Percentiles rank a stretch among this genome's conserved stretches.
These are phyloP conservation scores for Metopia argyrocephala DNA, from an alignment of 2,888 invertebrate genomes.

Conservation along the genomic window DNA sequence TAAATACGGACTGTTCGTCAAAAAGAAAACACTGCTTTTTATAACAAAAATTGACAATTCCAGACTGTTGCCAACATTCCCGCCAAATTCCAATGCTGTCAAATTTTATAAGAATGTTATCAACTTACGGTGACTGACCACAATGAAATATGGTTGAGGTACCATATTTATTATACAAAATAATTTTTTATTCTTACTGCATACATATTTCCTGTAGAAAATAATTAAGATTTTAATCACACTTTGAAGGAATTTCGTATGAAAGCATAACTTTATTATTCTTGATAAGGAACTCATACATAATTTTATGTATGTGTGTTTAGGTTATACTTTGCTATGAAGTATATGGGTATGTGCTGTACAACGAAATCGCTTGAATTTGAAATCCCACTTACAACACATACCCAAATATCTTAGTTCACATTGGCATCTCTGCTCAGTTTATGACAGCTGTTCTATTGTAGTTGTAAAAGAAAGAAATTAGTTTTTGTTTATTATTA, in stretches of 20 bases:
- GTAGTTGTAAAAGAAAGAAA: not conserved
- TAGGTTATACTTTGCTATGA: too few species aligned
- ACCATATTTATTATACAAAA: not conserved
- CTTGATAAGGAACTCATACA: too few species aligned
- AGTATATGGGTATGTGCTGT: too few species aligned
- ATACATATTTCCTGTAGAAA: too few species aligned
- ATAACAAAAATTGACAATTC: conserved; percentile 61
- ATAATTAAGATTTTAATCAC: too few species aligned
- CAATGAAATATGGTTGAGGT: not conserved
- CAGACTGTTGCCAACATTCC: conserved; percentile 63
- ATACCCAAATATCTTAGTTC: not conserved
- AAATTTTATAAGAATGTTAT: not conserved
- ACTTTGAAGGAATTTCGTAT: too few species aligned
- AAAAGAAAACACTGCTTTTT: conserved; percentile 35
- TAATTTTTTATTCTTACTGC: too few species aligned
- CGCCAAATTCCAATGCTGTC: conserved; percentile 66
- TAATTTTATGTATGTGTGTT: too few species aligned
- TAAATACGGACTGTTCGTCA: conserved; percentile 28
- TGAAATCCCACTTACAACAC: too few species aligned
- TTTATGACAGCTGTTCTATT: conserved; percentile 5
- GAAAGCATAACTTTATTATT: too few species aligned
- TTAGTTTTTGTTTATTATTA: conserved; percentile 10
- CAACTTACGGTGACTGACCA: not conserved
- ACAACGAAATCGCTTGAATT: too few species aligned
- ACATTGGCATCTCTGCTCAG: not conserved